Conservation (phyloP, 2,888 invertebrate genomes). For the Trichogramma evanescens region DNA sequence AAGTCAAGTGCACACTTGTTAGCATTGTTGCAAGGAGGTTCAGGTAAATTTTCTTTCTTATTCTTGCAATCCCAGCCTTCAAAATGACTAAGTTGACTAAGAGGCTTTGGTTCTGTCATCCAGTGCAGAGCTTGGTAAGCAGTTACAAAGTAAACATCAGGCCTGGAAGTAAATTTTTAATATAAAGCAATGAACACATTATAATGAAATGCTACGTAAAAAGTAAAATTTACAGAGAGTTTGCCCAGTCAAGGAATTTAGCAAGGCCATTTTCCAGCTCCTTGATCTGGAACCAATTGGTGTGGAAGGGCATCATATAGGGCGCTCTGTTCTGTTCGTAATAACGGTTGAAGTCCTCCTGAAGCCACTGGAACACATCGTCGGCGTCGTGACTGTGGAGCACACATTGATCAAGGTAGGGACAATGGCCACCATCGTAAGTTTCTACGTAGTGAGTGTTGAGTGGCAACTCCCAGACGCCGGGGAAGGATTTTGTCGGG, state of each 20-base stretch:
- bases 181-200: not conserved
- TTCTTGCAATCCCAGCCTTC: slow-evolving; percentile 75
- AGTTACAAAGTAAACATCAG: slow-evolving; percentile 82
- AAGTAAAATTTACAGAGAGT: slow-evolving; percentile 56
- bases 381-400: slow-evolving; percentile 77
- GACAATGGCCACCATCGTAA: slow-evolving; percentile 87
- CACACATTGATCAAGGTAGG: slow-evolving; percentile 86
- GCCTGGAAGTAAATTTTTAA: slow-evolving; percentile 47
- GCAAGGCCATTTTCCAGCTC: slow-evolving; percentile 74
- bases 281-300: slow-evolving; percentile 92
- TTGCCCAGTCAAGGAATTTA: slow-evolving; percentile 78
- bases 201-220: not conserved
- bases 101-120: slow-evolving; percentile 78
- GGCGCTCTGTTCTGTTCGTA: slow-evolving; percentile 84
- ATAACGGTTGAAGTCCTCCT: slow-evolving; percentile 78
- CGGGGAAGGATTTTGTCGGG: slow-evolving; percentile 80
- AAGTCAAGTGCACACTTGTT: slow-evolving; percentile 80
- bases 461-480: slow-evolving; percentile 87
- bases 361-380: slow-evolving; percentile 79
- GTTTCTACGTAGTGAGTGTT: slow-evolving; percentile 84
- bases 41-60: slow-evolving; percentile 61
- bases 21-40: slow-evolving; percentile 69
- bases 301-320: slow-evolving; percentile 94
- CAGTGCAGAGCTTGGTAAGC: slow-evolving; percentile 83
- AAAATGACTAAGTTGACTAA: slow-evolving; percentile 61